Conservation (phyloP, 2,113 vertebrate genomes). For the Anoplopoma fimbria region DNA sequence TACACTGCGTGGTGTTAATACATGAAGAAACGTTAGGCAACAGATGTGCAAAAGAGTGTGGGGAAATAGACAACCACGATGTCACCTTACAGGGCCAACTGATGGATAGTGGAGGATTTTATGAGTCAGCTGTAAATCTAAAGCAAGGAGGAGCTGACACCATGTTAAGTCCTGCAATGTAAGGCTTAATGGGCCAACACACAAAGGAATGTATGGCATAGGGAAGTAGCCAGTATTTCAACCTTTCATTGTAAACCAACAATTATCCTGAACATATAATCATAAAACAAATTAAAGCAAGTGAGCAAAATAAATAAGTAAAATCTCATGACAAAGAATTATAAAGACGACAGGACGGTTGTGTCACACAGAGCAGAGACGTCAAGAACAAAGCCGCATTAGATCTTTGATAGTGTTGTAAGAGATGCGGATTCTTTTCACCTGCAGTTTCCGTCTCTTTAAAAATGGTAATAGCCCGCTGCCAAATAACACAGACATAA, state of each 20-base stretch:
- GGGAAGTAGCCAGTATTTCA: conserved; percentile 20
- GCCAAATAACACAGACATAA: conserved; percentile 5
- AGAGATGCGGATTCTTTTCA: conserved; percentile 18
- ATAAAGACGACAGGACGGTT: conserved; percentile 14
- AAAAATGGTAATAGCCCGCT: not conserved
- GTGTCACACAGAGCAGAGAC: conserved; percentile 8
- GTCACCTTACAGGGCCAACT: conserved; percentile 1
- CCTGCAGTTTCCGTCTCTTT: conserved; percentile 28
- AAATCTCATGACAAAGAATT: conserved; percentile 52
- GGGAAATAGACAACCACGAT: conserved; percentile 9
- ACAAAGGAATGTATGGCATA: conserved; percentile 52
- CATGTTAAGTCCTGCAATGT: conserved; percentile 12
- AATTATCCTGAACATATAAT: conserved; percentile 31
- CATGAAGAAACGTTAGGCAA: conserved; percentile 24
- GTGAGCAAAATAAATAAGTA: conserved; percentile 64
- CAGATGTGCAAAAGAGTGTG: conserved; percentile 32
- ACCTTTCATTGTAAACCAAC: conserved; percentile 57
- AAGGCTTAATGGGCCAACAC: conserved; percentile 39
- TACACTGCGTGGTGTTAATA: conserved; percentile 43
- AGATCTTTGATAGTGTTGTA: conserved; percentile 30
- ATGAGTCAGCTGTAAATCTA: not conserved
- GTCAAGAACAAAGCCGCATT: conserved; percentile 7
- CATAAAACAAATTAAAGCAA: conserved; percentile 54
- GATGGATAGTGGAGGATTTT: conserved; percentile 19
- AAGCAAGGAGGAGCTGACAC: conserved; percentile 14